These are phyloP conservation scores for Rotaria sp. DNA, from an alignment of 2,888 invertebrate genomes.

Conservation along the genomic window DNA sequence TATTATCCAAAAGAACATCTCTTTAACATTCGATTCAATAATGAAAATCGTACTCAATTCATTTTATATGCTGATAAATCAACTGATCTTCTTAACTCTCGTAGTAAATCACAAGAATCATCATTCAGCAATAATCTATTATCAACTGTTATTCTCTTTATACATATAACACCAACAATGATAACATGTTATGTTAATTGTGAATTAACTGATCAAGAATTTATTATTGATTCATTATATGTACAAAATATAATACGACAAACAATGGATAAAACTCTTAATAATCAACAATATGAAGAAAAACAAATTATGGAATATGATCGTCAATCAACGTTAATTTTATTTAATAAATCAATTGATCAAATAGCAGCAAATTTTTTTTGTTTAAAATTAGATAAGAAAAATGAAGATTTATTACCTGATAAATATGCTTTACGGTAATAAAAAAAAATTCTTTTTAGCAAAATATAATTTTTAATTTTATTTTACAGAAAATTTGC, in stretches of 20 bases:
- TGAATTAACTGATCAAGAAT: slow-evolving; percentile 25
- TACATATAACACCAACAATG: slow-evolving; percentile 25
- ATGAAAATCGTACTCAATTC: slow-evolving; percentile 25
- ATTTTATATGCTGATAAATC: slow-evolving; percentile 23
- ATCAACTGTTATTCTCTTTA: neutral
- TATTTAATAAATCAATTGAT: slow-evolving; percentile 23
- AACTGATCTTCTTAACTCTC: neutral
- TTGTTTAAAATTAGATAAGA: slow-evolving; percentile 14
- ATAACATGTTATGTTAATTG: slow-evolving; percentile 26
- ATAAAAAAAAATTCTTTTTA: neutral
- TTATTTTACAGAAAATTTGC: neutral
- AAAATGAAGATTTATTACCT: slow-evolving; percentile 26
- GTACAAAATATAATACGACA: neutral
- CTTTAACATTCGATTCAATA: neutral
- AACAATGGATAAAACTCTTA: neutral
- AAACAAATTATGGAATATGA: neutral
- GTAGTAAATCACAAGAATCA: no score
- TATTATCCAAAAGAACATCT: slow-evolving; percentile 7
- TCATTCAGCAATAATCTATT: no score
- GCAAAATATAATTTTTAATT: no score
- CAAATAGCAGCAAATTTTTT: slow-evolving; percentile 11
- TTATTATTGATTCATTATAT: neutral
- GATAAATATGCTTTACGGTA: slow-evolving; percentile 25
- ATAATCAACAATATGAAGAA: neutral
- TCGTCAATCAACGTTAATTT: slow-evolving; percentile 8